Evolutionary conservation across 2,888 invertebrate species (phyloP).

Genomic region (Eupithecia exiguata): DNA sequence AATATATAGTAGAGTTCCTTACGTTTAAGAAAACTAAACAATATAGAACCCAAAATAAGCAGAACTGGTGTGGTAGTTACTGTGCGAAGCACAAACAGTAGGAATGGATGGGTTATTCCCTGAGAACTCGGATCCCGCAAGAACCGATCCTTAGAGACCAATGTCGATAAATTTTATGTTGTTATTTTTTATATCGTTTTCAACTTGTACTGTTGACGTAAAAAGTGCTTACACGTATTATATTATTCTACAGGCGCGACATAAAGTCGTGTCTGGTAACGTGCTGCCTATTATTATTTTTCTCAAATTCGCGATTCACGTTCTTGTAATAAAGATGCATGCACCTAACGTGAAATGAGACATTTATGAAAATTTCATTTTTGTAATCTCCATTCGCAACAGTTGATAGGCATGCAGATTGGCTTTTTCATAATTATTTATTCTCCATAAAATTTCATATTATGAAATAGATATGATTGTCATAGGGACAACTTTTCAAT

Average conservation of each 20-base stretch:
- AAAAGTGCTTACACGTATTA: no score
- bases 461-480: no score
- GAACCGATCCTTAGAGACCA: no score
- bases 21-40: not conserved
- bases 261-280: slow-evolving; percentile 20
- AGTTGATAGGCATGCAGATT: not conserved
- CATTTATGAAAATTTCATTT: slow-evolving; percentile 14
- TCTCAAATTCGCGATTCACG: slow-evolving; percentile 23
- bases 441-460: no score
- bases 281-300: not conserved
- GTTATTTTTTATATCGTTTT: no score
- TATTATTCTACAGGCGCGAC: not conserved
- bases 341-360: slow-evolving; percentile 14
- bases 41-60: not conserved
- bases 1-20: no score
- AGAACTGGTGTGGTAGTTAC: not conserved
- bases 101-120: no score
- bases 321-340: slow-evolving; percentile 22
- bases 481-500: not conserved
- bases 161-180: no score
- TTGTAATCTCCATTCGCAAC: not conserved
- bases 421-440: not conserved
- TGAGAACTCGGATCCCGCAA: no score
- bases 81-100: no score
- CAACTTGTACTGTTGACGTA: no score